These are phyloP conservation scores for Protophormia terraenovae DNA, from an alignment of 2,888 invertebrate species.

Conservation along the genomic window DNA sequence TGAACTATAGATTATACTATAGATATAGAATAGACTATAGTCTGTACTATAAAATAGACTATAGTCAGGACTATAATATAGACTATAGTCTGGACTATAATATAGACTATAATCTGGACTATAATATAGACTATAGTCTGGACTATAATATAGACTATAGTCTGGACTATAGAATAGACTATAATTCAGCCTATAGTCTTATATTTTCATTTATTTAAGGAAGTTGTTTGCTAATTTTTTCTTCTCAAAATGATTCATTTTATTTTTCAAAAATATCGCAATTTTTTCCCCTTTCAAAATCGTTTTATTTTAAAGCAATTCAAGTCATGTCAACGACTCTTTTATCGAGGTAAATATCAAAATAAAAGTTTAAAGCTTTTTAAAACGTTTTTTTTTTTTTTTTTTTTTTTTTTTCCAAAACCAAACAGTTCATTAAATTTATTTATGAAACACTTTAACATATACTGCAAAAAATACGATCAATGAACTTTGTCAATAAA, in stretches of 20 bases:
- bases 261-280: neutral
- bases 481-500: constrained; percentile 55
- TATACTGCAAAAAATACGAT: constrained; percentile 39
- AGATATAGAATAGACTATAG: too few species aligned
- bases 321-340: constrained; percentile 53
- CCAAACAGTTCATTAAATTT: constrained; percentile 51
- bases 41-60: too few species aligned
- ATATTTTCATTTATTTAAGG: neutral
- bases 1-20: too few species aligned
- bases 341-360: constrained; percentile 63
- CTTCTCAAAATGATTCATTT: neutral
- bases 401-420: too few species aligned
- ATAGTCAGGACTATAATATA: too few species aligned
- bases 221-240: neutral
- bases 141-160: too few species aligned
- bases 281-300: neutral
- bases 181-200: too few species aligned
- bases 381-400: too few species aligned
- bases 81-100: too few species aligned
- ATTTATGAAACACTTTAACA: constrained; percentile 61
- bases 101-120: too few species aligned
- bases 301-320: neutral
- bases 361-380: constrained; percentile 63
- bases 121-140: too few species aligned
- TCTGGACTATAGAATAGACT: too few species aligned